A percentile compares a stretch with the other conserved stretches of the same genome.
These are phyloP conservation scores for Ispidina lecontei DNA, from an alignment of 2,797 vertebrate genomes.

Conservation along the genomic window DNA sequence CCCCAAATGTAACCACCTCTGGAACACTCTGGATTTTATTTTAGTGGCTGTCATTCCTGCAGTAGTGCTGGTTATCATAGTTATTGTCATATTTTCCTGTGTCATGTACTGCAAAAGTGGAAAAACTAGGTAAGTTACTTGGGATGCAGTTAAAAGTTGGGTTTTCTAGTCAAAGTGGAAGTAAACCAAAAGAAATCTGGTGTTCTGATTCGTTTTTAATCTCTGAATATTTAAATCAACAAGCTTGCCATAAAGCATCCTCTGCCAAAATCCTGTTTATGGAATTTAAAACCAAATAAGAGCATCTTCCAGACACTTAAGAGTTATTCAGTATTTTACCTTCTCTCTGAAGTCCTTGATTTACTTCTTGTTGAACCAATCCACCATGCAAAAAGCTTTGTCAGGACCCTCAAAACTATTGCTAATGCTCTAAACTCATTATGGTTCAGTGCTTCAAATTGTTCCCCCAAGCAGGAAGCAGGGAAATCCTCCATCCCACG, in stretches of 20 bases:
- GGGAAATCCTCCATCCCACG: accelerated
- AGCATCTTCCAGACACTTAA: not conserved
- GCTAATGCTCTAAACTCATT: not conserved
- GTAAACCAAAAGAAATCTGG: not conserved
- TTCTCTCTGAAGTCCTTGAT: not conserved
- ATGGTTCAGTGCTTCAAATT: not conserved
- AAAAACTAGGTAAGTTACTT: constrained; percentile 33
- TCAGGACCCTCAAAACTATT: not conserved
- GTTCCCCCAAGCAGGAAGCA: not conserved
- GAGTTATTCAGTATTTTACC: not conserved
- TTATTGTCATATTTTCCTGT: not conserved
- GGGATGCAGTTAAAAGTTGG: not conserved
- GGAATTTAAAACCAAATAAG: not conserved
- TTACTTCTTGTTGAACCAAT: not conserved
- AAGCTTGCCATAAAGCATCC: not conserved
- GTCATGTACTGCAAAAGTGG: not conserved
- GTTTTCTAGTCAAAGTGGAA: not conserved
- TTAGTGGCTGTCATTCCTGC: constrained; percentile 60
- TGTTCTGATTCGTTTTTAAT: not conserved
- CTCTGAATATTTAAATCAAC: not conserved
- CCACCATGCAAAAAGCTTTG: not conserved
- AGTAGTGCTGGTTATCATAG: constrained; percentile 32
- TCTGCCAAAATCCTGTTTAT: not conserved
- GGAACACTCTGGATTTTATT: constrained; percentile 72
- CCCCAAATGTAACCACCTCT: constrained; percentile 68